Evolutionary conservation across 2,888 invertebrate species (phyloP).

Genomic region (Lasioglossum marginatum): DNA sequence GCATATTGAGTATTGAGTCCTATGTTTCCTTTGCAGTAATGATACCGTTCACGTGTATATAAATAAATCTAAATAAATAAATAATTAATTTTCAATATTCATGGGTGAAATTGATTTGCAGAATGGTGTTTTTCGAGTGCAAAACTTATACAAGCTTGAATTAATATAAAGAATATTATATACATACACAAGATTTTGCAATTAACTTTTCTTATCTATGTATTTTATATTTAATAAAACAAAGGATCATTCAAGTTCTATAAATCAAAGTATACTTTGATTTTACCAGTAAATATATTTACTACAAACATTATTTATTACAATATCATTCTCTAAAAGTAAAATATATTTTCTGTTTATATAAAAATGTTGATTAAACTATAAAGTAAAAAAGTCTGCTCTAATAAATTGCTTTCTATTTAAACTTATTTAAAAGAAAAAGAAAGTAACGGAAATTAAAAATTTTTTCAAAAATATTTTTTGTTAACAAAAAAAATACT

Average conservation of each 20-base stretch:
- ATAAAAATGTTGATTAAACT: not conserved
- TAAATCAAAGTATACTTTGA: slow-evolving; percentile 1
- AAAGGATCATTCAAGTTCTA: slow-evolving; percentile 9
- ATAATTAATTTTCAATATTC: too few species aligned
- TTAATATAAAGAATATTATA: slow-evolving; percentile 17
- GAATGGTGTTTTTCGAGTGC: too few species aligned
- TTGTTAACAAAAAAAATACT: too few species aligned
- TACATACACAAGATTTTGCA: not conserved
- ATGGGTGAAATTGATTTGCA: too few species aligned
- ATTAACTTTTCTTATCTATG: not conserved
- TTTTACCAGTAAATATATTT: slow-evolving; percentile 12
- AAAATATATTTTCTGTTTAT: slow-evolving; percentile 8
- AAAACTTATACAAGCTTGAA: not conserved
- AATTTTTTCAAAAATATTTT: too few species aligned
- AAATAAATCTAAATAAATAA: too few species aligned
- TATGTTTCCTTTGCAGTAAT: too few species aligned
- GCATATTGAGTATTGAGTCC: too few species aligned
- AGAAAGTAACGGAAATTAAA: too few species aligned
- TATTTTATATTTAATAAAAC: slow-evolving; percentile 15
- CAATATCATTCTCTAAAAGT: not conserved
- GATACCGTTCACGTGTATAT: too few species aligned
- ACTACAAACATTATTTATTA: not conserved
- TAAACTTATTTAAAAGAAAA: not conserved
- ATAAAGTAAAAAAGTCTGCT: too few species aligned
- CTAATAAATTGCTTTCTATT: too few species aligned